Conservation (phyloP, 2,113 vertebrate species). For the Erythrolamprus reginae region DNA sequence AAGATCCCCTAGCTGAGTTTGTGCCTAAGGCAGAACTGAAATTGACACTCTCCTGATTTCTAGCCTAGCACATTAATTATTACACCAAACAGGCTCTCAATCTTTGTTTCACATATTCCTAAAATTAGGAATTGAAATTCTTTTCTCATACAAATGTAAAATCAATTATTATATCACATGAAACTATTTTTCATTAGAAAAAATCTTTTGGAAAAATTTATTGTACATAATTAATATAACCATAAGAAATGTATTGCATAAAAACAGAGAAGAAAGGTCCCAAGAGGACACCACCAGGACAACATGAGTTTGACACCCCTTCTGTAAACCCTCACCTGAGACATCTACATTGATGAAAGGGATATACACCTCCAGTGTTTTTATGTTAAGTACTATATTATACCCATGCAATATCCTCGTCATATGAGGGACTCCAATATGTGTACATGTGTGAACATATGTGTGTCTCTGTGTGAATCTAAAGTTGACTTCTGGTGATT, state of each 20-base stretch:
- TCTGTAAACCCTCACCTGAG: neutral
- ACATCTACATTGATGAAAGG: neutral
- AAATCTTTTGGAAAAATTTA: slow-evolving; percentile 24
- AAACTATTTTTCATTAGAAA: slow-evolving; percentile 33
- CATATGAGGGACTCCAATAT: neutral
- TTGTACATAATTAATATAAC: slow-evolving; percentile 14
- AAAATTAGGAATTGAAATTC: neutral
- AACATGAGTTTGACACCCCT: too few relatives aligned
- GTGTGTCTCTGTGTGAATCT: neutral
- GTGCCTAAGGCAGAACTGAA: neutral
- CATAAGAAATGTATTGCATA: neutral
- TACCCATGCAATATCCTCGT: neutral
- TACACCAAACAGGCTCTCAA: neutral
- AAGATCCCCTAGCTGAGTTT: neutral
- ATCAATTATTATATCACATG: neutral
- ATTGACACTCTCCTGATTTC: neutral
- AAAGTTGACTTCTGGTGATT: neutral
- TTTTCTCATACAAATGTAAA: neutral
- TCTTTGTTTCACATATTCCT: neutral
- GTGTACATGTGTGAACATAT: neutral
- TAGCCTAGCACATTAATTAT: neutral
- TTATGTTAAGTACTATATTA: neutral
- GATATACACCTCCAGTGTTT: neutral
- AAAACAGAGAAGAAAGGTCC: too few relatives aligned
- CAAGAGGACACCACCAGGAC: too few relatives aligned